phyloP scores from a whole-genome alignment of 2,888 invertebrate genomes.

The Lagria hirta region DNA sequence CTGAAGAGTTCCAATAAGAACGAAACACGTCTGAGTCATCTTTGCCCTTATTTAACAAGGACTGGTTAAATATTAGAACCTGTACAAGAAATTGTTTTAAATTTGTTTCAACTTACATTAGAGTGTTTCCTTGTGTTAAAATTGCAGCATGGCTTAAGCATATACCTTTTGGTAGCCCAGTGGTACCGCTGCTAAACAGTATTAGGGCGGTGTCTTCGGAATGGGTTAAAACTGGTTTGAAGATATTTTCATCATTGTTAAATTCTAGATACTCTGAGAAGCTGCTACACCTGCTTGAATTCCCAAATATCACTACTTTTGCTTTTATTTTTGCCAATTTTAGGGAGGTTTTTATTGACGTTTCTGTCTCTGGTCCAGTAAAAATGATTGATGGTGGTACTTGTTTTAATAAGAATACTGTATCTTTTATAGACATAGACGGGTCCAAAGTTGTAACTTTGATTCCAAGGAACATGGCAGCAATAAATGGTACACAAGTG shows the following conservation, averaged over 20 bases:
- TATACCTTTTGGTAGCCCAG: conserved; percentile 49
- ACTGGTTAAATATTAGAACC: no score
- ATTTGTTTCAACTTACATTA: no score
- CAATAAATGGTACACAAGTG: conserved; percentile 55
- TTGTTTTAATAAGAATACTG: conserved; percentile 37
- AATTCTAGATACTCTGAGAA: conserved; percentile 36
- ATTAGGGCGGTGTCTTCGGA: conserved; percentile 37
- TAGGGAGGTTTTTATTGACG: conserved; percentile 37
- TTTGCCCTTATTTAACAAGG: not conserved
- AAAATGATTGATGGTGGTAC: conserved; percentile 44
- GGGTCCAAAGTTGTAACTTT: conserved; percentile 44
- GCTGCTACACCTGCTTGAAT: conserved; percentile 30
- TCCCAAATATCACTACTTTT: conserved; percentile 43
- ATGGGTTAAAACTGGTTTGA: conserved; percentile 33
- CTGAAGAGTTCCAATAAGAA: no score
- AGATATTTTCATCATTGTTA: conserved; percentile 36
- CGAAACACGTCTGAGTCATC: no score
- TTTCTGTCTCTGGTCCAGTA: conserved; percentile 35
- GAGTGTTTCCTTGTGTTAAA: conserved; percentile 25
- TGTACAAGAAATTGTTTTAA: no score
- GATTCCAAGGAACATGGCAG: conserved; percentile 54
- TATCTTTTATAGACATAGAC: conserved; percentile 36
- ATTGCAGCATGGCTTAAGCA: conserved; percentile 39
- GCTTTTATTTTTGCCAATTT: conserved; percentile 31
- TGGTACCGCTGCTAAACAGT: conserved; percentile 47